phyloP scores from a whole-genome alignment of 2,797 vertebrate species.

The Helarctos malayanus region DNA sequence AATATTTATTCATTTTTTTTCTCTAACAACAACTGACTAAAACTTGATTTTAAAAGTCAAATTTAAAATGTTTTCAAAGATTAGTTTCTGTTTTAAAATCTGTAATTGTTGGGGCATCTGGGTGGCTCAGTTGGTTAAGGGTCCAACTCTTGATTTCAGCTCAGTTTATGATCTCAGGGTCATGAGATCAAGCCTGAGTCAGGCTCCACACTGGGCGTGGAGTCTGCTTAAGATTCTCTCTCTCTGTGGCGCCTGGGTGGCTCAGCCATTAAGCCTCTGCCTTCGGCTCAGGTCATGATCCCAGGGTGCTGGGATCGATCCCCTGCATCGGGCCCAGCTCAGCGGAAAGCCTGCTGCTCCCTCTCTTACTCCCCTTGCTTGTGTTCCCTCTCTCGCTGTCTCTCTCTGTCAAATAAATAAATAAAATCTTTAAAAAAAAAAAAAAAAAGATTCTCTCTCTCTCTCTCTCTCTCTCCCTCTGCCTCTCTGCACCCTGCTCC shows the following conservation, averaged over 20 bases:
- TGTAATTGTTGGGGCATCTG: neutral
- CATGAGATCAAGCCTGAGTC: neutral
- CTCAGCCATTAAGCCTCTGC: too few species aligned
- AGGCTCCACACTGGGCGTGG: neutral
- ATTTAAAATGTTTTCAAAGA: neutral
- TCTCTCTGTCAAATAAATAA: too few species aligned
- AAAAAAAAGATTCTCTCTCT: too few species aligned
- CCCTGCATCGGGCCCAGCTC: too few species aligned
- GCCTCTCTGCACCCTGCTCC: neutral
- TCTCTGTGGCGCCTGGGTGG: neutral
- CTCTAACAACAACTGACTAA: neutral
- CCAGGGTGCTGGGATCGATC: too few species aligned
- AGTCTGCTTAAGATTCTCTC: neutral
- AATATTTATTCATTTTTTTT: neutral
- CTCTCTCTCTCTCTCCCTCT: neutral
- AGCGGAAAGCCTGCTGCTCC: too few species aligned
- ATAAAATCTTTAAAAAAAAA: too few species aligned
- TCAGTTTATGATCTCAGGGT: neutral
- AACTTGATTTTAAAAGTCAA: constrained; percentile 51
- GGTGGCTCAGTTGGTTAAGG: neutral
- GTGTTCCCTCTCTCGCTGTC: too few species aligned
- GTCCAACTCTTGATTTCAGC: neutral
- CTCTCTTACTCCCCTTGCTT: too few species aligned
- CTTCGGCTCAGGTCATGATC: too few species aligned
- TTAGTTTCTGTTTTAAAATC: constrained; percentile 38